These are phyloP conservation scores for Micronycteris hirsuta DNA, from an alignment of 2,113 vertebrate genomes.

Conservation along the genomic window DNA sequence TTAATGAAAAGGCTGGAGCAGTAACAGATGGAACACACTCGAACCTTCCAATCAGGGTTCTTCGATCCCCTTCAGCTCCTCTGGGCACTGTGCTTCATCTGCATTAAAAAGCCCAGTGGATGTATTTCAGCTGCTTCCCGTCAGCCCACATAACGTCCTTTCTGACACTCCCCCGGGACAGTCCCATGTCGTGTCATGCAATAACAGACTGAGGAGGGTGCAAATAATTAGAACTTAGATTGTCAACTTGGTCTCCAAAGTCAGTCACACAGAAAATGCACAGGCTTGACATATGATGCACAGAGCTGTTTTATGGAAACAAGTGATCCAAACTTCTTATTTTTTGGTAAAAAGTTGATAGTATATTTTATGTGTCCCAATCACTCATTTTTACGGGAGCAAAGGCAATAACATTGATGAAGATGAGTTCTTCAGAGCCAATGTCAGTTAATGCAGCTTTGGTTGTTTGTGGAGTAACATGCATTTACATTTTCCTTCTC, in stretches of 20 bases:
- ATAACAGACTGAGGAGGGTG: background rate
- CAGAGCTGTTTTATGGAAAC: slow-evolving; percentile 31
- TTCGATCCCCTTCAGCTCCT: background rate
- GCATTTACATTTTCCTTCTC: background rate
- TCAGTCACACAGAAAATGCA: slow-evolving; percentile 31
- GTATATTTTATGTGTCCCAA: slow-evolving; percentile 38
- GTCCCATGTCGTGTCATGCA: background rate
- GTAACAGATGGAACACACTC: slow-evolving; percentile 62
- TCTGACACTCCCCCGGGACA: slow-evolving; percentile 34
- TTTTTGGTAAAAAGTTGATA: slow-evolving; percentile 57
- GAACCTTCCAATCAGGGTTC: slow-evolving; percentile 52
- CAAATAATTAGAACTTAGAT: slow-evolving; percentile 61
- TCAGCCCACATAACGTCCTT: slow-evolving; percentile 12
- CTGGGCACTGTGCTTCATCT: slow-evolving; percentile 11
- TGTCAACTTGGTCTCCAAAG: slow-evolving; percentile 36
- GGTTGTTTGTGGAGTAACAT: background rate
- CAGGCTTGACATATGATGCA: background rate
- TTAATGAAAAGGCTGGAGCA: slow-evolving; percentile 51
- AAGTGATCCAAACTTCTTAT: slow-evolving; percentile 54
- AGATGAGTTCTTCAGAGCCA: slow-evolving; percentile 18
- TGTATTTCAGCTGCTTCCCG: slow-evolving; percentile 40
- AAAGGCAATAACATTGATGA: slow-evolving; percentile 27
- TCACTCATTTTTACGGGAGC: slow-evolving; percentile 61
- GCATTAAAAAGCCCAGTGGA: slow-evolving; percentile 56
- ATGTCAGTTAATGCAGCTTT: background rate